Conservation (phyloP, 2,113 vertebrate species). For the Silurus meridionalis region DNA sequence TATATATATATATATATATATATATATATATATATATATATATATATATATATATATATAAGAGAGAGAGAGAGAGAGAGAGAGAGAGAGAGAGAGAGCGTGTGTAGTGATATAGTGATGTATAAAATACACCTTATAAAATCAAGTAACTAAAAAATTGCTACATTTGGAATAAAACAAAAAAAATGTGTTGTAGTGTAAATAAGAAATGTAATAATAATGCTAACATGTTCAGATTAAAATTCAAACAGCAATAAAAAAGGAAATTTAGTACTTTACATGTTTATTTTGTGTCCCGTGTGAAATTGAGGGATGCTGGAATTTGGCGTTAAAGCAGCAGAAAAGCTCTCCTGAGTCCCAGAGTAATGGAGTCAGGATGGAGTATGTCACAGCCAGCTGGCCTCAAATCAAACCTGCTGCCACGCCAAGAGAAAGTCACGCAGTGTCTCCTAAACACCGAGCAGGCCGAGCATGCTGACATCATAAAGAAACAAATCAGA, state of each 20-base stretch:
- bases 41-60: too few species aligned
- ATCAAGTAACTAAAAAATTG: neutral
- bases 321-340: conserved; percentile 34
- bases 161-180: neutral
- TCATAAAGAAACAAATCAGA: conserved; percentile 14
- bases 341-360: conserved; percentile 37
- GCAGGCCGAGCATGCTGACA: conserved; percentile 36
- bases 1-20: too few species aligned
- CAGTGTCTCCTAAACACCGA: conserved; percentile 40
- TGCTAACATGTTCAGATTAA: neutral
- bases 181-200: neutral
- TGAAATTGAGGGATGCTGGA: conserved; percentile 33
- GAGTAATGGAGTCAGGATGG: conserved; percentile 30
- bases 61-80: too few species aligned
- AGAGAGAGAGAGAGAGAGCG: too few species aligned
- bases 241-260: neutral
- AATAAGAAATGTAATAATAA: neutral
- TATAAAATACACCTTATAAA: too few species aligned
- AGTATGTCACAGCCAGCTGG: conserved; percentile 48
- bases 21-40: too few species aligned
- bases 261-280: neutral
- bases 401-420: conserved; percentile 17
- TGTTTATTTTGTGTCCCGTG: conserved; percentile 4
- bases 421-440: conserved; percentile 43
- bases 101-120: too few species aligned